Conservation (phyloP, 2,888 invertebrate genomes). For the Hemaris fuciformis region DNA sequence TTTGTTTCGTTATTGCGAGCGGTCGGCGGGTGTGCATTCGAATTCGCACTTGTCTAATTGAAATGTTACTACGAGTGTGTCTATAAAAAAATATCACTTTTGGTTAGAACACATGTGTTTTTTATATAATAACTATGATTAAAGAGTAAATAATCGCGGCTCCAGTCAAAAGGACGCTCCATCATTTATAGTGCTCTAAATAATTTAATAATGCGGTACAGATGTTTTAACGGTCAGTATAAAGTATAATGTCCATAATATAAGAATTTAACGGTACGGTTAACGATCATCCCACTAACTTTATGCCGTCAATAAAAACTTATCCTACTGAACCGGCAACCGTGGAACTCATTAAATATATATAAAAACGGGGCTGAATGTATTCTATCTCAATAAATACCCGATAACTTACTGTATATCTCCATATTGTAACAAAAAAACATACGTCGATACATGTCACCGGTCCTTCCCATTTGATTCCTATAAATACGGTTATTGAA, state of each 20-base stretch:
- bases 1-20: slow-evolving; percentile 72
- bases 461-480: background rate
- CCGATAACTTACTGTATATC: background rate
- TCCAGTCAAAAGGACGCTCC: background rate
- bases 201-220: slow-evolving; percentile 5
- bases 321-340: slow-evolving; percentile 3
- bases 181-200: background rate
- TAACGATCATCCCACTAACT: slow-evolving; percentile 18
- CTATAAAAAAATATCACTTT: too few relatives aligned
- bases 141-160: background rate
- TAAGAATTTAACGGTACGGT: slow-evolving; percentile 17
- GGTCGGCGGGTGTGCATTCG: background rate
- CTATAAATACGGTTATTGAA: background rate
- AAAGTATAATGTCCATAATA: slow-evolving; percentile 2
- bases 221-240: background rate
- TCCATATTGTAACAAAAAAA: background rate
- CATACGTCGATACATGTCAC: background rate
- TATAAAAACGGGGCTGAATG: slow-evolving; percentile 3
- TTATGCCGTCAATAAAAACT: slow-evolving; percentile 7
- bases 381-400: slow-evolving; percentile 6
- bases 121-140: background rate
- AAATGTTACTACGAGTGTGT: background rate
- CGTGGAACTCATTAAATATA: slow-evolving; percentile 7
- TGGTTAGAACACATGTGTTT: background rate
- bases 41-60: background rate